Percentiles rank a stretch among this genome's conserved stretches.
Conservation (phyloP, 2,113 vertebrate species). For the Sceloporus tristichus region DNA sequence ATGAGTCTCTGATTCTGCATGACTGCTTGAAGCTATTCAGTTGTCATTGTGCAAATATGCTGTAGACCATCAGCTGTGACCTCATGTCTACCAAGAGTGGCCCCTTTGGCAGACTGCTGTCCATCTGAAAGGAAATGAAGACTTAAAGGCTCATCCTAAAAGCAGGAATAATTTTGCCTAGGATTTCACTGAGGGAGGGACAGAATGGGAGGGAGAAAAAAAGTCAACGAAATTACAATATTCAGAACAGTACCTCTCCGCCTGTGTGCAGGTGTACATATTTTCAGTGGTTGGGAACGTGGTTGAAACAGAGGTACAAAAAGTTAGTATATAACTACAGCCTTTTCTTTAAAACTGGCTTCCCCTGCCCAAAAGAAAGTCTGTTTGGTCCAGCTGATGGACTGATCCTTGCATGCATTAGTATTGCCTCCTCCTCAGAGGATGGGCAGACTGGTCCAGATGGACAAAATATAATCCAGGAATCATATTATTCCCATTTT, state of each 20-base stretch:
- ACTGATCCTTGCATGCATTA: background rate
- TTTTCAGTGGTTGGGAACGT: background rate
- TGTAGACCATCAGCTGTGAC: constrained; percentile 60
- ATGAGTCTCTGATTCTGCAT: constrained; percentile 64
- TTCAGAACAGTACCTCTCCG: background rate
- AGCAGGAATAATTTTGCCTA: constrained; percentile 46
- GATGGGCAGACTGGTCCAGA: no score
- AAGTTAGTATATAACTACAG: background rate
- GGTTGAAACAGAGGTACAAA: no score
- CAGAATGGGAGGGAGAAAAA: constrained; percentile 27
- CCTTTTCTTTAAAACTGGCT: background rate
- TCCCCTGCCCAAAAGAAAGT: background rate
- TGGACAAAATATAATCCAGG: no score
- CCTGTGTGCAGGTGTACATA: background rate
- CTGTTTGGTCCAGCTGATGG: background rate
- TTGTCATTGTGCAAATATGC: constrained; percentile 59
- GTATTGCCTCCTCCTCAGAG: background rate
- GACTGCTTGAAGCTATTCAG: constrained; percentile 59
- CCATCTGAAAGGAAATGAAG: constrained; percentile 65
- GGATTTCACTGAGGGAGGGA: constrained; percentile 23
- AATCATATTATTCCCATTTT: no score
- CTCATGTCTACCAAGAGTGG: constrained; percentile 61
- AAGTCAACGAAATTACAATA: background rate
- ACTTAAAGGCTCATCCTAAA: constrained; percentile 68
- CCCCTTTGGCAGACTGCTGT: constrained; percentile 61